Percentiles rank a stretch among this genome's conserved stretches.
Conservation (phyloP, 1,140 invertebrate species). For the Neodiprion virginianus region DNA sequence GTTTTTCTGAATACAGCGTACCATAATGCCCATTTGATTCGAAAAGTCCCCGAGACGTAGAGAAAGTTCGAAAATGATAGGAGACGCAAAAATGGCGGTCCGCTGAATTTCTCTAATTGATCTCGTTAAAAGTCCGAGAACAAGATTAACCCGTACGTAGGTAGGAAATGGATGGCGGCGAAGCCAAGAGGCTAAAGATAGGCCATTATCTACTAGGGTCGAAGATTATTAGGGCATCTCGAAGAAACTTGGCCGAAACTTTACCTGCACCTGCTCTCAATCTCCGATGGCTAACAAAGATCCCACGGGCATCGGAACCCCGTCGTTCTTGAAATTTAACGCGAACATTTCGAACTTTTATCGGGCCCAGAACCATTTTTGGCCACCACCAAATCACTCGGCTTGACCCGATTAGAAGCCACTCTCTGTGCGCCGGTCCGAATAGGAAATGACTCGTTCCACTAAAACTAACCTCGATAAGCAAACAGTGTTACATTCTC, state of each 20-base stretch:
- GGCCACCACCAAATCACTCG: no score
- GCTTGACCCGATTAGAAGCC: no score
- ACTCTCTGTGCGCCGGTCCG: no score
- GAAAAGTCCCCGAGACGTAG: background rate
- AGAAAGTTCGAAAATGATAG: background rate
- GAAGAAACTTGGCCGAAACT: background rate
- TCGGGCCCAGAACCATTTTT: no score
- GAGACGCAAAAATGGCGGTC: background rate
- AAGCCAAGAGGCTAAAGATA: background rate
- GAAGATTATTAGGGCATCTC: background rate
- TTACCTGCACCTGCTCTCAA: constrained; percentile 4
- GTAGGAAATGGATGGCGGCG: background rate
- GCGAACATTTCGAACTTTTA: no score
- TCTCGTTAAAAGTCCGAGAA: constrained; percentile 2
- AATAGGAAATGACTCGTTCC: no score
- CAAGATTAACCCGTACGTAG: background rate
- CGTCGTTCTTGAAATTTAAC: no score
- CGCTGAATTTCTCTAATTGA: background rate
- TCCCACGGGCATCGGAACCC: no score
- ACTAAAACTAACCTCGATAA: no score
- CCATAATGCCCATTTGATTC: background rate
- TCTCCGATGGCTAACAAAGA: background rate
- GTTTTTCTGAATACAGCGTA: background rate
- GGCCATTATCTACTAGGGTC: background rate
- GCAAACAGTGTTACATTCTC: no score